Conservation (phyloP, 2,797 vertebrate genomes). For the Chaetodon trifasciatus region DNA sequence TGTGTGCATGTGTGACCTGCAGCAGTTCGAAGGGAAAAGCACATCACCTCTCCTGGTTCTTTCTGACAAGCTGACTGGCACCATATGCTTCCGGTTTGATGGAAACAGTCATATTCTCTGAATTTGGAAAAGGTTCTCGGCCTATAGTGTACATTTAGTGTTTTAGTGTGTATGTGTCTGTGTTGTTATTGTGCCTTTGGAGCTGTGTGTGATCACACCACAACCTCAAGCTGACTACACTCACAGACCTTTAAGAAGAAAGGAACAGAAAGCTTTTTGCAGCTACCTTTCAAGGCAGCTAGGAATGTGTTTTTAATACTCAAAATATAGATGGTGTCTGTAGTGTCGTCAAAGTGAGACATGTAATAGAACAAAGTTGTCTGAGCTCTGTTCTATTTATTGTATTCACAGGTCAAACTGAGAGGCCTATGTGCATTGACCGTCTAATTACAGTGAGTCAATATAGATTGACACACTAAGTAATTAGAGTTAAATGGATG, state of each 20-base stretch:
- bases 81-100: constrained; percentile 12
- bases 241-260: background rate
- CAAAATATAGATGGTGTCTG: background rate
- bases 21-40: constrained; percentile 16
- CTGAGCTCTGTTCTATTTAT: background rate
- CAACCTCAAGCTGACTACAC: background rate
- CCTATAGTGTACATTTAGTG: background rate
- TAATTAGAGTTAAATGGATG: constrained; percentile 43
- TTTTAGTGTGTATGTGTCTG: background rate
- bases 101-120: background rate
- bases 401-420: background rate
- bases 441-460: constrained; percentile 27
- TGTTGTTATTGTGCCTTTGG: background rate
- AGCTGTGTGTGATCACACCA: background rate
- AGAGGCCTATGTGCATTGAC: background rate
- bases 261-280: background rate
- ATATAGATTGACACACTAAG: constrained; percentile 27
- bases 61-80: constrained; percentile 11
- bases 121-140: background rate
- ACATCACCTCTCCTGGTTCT: constrained; percentile 21
- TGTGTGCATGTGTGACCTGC: constrained; percentile 22
- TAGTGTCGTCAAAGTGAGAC: background rate
- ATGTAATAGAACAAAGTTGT: background rate
- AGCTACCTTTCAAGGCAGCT: background rate
- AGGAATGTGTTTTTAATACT: background rate